A percentile compares a stretch with the other conserved stretches of the same genome.
phyloP scores from a whole-genome alignment of 2,888 invertebrate species.

The Microctonus brassicae region DNA sequence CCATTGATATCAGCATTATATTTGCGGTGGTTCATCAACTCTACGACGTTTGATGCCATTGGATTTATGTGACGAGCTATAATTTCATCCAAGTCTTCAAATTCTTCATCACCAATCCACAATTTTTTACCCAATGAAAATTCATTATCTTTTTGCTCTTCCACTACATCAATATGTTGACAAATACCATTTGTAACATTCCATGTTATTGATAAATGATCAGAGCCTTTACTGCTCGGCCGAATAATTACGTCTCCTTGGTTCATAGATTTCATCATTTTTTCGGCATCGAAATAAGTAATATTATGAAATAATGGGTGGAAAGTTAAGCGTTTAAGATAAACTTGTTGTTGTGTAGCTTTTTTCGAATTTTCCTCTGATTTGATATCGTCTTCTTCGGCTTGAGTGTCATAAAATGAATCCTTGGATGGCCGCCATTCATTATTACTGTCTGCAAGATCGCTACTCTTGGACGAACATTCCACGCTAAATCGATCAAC shows the following conservation, averaged over 20 bases:
- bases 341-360: constrained; percentile 84
- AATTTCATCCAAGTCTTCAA: constrained; percentile 99
- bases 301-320: constrained; percentile 98
- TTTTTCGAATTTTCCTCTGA: constrained; percentile 86
- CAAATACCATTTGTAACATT: constrained; percentile 95
- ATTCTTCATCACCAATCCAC: constrained; percentile 92
- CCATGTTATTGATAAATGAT: constrained; percentile 98
- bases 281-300: constrained; percentile 91
- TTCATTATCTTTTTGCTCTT: constrained; percentile 96
- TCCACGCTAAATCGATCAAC: constrained; percentile 94
- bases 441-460: constrained; percentile 89
- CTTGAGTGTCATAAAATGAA: constrained; percentile 89
- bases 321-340: constrained; percentile 95
- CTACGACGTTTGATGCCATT: constrained; percentile 94
- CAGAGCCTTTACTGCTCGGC: constrained; percentile 96
- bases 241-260: constrained; percentile 98
- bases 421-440: constrained; percentile 94
- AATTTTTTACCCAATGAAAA: constrained; percentile 92
- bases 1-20: constrained; percentile 84
- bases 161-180: constrained; percentile 96
- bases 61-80: constrained; percentile 96
- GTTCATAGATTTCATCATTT: constrained; percentile 90
- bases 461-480: constrained; percentile 93
- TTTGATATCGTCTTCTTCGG: constrained; percentile 84
- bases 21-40: constrained; percentile 92